Base-by-base conservation (phyloP, 1,140 invertebrate species). In the Anagrus nilaparvatae region DNA sequence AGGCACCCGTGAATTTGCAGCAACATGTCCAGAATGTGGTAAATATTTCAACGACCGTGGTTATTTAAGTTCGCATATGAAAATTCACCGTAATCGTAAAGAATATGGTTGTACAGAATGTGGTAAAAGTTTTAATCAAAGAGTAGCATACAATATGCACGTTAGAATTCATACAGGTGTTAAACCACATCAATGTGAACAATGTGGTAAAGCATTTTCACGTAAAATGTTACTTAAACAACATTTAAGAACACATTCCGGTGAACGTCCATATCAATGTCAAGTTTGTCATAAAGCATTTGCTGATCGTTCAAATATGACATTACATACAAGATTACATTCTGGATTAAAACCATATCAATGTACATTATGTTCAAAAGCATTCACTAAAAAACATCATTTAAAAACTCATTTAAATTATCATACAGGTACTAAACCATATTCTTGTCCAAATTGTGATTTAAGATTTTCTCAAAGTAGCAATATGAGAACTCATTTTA, bases 181-280 rank as follows among this genome's bases (percentile, higher is more conserved):
- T 9, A 86, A 88, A 52, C 89, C 89, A 0, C 89, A 92, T 65
- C 77, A 81, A 40, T 94, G 89, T 55, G 74, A 75, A 3, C 75
- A 84, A 14, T 94, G 90, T 54, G 80, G 82, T n/a, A 85, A 91
- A 51, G 73, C 82, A 4, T 94, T 94, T 56, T 84, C 87, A 8
- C 75, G 83, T 10, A 85, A 85, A 64, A 82, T 84, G 79, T 59
- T 85, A 1, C 66, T 87, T 20, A 84, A 85, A 52, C 82, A 85
- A 53, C 84, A 87, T 54, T 72, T 82, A 51, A 65, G 83, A 6
- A 84, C 81, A 0, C 83, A 84, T 52, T 84, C 81, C 2, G 80
- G 82, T 13, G 84, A 88, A 55, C 77, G 85, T 51, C 84, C 84
- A 0, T 84, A 81, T 56, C 69, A 77, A 35, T 82, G 79, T 53